Base-by-base conservation (phyloP, 2,888 invertebrate genomes). In the Himalopsyche anomala region DNA sequence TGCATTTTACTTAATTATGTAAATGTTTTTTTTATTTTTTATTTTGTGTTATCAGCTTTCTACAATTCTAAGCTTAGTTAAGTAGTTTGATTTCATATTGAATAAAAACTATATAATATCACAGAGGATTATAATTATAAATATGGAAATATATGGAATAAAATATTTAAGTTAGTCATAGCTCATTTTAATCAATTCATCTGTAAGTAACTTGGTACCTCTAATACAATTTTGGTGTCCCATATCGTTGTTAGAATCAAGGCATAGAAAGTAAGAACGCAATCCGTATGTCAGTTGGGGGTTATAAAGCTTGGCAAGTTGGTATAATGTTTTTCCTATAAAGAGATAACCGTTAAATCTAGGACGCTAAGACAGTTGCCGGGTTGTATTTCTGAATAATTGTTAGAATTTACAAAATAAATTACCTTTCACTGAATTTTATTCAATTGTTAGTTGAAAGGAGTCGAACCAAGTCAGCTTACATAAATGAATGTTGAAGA, bases 301-400 rank as follows among this genome's bases (percentile, higher is more conserved):
- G 42, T 28, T 42, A 80, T 80, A 80, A 80, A 80, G 80, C 80
- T 80, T 80, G 19, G 17, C 51, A 80, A 80, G 80, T 80, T 80
- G 80, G 80, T 80, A 80, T 82, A 82, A 82, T 82, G 82, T 82
- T 82, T 82, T 82, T 82, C 82, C 82, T 82, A 82, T 82, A 82
- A 62, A 82, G 82, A 82, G 56, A 82, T 82, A 82, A 82, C 82
- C 82, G 42, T 82, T 40, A 82, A 82, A 82, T 82, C 82, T 82
- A 62, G 82, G 19, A 62, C 74, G 28, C 28, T 38, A 74, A 54
- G 81, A 74, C 74, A 74, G 36, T 74, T 15, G 36, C 74, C 36
- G 28, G 38, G 74, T 36, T 74, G 74, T 74, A 15, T 74, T 74
- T 74, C 5, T 74, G 36, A 74, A 74, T 74, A 74, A 74, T 36